Conservation (phyloP, 2,888 invertebrate genomes). For the Exephanes ischioxanthus region DNA sequence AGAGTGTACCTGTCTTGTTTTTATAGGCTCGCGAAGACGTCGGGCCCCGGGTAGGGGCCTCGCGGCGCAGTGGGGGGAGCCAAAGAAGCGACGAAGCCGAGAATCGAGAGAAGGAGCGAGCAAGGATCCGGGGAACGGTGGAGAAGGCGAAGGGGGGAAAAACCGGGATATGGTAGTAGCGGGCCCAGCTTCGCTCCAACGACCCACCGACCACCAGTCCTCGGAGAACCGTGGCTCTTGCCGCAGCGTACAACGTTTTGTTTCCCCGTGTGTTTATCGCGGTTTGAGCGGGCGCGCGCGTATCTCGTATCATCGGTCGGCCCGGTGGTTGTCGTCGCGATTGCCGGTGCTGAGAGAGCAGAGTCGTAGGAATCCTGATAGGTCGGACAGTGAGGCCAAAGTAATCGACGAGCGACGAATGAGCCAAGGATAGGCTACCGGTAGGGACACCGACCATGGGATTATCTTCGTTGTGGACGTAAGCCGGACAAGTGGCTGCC, state of each 20-base stretch:
- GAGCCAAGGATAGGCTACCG: constrained; percentile 15
- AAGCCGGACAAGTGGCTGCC: constrained; percentile 56
- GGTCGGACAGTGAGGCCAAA: not conserved
- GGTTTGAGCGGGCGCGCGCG: constrained; percentile 33
- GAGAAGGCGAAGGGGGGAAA: constrained; percentile 74
- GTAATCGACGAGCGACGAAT: too few relatives aligned
- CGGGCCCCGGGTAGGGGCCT: constrained; percentile 77
- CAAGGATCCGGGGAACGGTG: constrained; percentile 68
- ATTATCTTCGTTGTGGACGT: constrained; percentile 64
- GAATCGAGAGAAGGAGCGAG: constrained; percentile 69
- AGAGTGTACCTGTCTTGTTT: constrained; percentile 85
- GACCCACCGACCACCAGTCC: constrained; percentile 80
- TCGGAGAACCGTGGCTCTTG: constrained; percentile 80
- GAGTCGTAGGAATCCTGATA: not conserved
- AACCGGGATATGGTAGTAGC: constrained; percentile 72
- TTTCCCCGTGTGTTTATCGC: constrained; percentile 53
- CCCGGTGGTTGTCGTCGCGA: constrained; percentile 13
- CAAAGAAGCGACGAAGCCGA: constrained; percentile 71
- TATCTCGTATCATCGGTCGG: constrained; percentile 14
- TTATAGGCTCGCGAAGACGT: constrained; percentile 84
- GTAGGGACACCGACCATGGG: constrained; percentile 52
- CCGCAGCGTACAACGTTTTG: constrained; percentile 67
- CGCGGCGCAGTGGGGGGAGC: constrained; percentile 69
- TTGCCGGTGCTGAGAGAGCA: not conserved
- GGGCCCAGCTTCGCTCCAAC: constrained; percentile 78